phyloP scores from a whole-genome alignment of 23 tunicate genomes.

The Trididemnum clinides region DNA sequence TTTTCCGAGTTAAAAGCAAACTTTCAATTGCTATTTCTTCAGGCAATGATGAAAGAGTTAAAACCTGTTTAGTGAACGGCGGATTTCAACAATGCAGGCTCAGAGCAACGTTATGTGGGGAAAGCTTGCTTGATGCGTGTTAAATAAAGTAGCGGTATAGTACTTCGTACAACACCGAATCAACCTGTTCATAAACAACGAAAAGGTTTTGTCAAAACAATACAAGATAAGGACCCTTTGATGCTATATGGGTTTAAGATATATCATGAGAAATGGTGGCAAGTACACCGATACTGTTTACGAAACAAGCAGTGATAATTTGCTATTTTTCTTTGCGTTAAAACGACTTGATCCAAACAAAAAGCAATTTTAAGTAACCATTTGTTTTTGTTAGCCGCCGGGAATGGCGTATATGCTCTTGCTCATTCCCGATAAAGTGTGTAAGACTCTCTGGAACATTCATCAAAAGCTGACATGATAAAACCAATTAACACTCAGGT shows the following conservation, averaged over 20 bases:
- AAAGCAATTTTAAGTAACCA: not conserved
- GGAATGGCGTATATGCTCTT: not conserved
- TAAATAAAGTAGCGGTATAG: not conserved
- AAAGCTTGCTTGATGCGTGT: not conserved
- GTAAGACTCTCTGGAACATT: too few relatives aligned
- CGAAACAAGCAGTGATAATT: too few relatives aligned
- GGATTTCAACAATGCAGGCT: too few relatives aligned
- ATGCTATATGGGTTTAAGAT: not conserved
- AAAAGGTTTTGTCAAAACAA: not conserved
- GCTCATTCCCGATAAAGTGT: too few relatives aligned
- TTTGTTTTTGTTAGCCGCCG: not conserved
- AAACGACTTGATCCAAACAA: not conserved
- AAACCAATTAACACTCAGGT: too few relatives aligned
- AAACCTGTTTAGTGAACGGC: not conserved
- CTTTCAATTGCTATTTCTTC: not conserved
- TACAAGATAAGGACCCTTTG: too few relatives aligned
- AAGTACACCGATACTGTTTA: not conserved
- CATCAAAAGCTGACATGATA: too few relatives aligned
- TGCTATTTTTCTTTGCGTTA: not conserved
- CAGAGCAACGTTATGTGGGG: not conserved
- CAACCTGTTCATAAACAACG: not conserved
- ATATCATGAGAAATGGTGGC: not conserved
- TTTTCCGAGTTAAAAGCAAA: not conserved
- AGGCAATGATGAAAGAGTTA: not conserved
- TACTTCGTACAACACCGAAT: not conserved